These are phyloP conservation scores for Coluber constrictor DNA, from an alignment of 2,797 vertebrate species.

Conservation along the genomic window DNA sequence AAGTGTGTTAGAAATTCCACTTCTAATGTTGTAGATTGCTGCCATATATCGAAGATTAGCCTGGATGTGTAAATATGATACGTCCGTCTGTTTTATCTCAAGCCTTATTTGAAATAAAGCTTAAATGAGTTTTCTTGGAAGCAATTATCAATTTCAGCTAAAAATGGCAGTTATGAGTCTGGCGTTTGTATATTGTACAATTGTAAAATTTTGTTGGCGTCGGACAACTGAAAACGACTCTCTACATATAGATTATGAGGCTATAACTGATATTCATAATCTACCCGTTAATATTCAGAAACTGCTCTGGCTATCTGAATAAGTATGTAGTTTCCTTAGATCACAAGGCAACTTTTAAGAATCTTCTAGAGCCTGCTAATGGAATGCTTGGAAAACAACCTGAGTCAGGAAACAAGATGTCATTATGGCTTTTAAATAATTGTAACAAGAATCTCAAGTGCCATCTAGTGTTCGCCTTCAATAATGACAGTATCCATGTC, in stretches of 20 bases:
- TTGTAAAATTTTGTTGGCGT: not conserved
- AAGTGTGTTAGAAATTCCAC: not conserved
- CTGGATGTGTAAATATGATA: not conserved
- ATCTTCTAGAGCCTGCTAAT: not conserved
- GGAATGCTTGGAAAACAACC: not conserved
- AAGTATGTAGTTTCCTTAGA: not conserved
- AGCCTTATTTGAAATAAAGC: not conserved
- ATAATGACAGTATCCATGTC: not conserved
- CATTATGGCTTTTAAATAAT: not conserved
- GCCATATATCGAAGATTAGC: not conserved
- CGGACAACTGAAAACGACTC: not conserved
- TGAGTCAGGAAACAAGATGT: not conserved
- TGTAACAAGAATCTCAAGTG: not conserved
- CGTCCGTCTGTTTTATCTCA: not conserved
- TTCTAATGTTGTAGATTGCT: not conserved
- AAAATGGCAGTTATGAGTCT: not conserved
- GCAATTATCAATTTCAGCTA: not conserved
- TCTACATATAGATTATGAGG: not conserved
- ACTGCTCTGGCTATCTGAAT: not conserved
- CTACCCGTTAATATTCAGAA: not conserved
- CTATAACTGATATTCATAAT: not conserved
- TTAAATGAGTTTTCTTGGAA: not conserved
- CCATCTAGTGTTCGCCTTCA: not conserved
- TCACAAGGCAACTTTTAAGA: not conserved
- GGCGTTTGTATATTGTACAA: not conserved